Conservation (phyloP, 2,797 vertebrate species). For the Halcyon badia region DNA sequence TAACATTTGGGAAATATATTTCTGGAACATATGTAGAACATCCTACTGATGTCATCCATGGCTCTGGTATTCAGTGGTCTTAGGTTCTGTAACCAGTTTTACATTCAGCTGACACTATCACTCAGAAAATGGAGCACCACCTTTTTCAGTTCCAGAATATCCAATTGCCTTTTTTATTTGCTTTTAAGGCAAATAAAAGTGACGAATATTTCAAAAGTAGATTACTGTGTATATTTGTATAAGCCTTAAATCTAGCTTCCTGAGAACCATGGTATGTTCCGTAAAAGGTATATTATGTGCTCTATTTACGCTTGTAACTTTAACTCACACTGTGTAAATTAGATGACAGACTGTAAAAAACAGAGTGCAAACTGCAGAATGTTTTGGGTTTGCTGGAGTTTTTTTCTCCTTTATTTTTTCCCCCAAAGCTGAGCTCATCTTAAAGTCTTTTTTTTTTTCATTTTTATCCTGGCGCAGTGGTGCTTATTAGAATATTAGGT, state of each 20-base stretch:
- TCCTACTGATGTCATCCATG: not conserved
- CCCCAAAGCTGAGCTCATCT: not conserved
- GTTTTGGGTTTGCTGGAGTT: not conserved
- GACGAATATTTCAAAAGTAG: not conserved
- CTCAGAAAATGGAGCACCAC: not conserved
- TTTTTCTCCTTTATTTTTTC: not conserved
- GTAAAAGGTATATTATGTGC: not conserved
- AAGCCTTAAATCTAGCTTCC: constrained; percentile 27
- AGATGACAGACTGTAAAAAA: not conserved
- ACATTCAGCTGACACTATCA: not conserved
- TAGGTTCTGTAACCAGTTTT: not conserved
- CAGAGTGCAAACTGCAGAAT: not conserved
- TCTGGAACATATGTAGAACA: not conserved
- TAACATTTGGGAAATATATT: not conserved
- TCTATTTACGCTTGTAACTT: not conserved
- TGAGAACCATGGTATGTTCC: not conserved
- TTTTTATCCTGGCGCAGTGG: constrained; percentile 31
- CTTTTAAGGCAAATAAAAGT: not conserved
- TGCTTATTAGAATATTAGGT: constrained; percentile 66
- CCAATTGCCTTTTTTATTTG: not conserved
- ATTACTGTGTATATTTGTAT: constrained; percentile 14
- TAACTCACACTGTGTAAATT: not conserved
- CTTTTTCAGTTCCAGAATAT: not conserved
- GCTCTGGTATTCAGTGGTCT: not conserved
- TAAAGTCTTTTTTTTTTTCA: not conserved